Evolutionary conservation across 2,888 invertebrate genomes (phyloP), one percentile per base, ranked within the genome.

Genomic region (Eristalis arbustorum): DNA sequence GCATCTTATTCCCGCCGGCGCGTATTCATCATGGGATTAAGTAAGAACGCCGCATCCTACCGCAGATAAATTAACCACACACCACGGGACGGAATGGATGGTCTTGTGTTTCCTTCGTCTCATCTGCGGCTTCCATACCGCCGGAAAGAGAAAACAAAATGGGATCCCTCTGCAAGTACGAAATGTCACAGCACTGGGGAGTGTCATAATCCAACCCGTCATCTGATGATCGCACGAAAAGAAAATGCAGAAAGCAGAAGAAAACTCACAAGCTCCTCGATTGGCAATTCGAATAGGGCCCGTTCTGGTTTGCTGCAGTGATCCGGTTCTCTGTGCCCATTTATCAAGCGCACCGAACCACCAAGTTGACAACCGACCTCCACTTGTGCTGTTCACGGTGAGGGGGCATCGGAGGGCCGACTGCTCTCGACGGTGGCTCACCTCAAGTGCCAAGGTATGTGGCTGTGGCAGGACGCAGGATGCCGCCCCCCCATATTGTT

Each of bases 41-140:
- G 71, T 69, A 72, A 78, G 71, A 49, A 49, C 49, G 18, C 82
- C 76, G 63, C 71, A 74, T 23, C 40, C 76, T 56, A 56, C 69
- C 66, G 56, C 78, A 67, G 63, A 87, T 87, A 82, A 87, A 82
- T 82, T 87, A 73, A 78, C 78, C 40, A 37, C 42, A 69, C 75
- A 72, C 67, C 72, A 68, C n/a, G n/a, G n/a, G n/a, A n/a, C n/a
- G n/a, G n/a, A n/a, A n/a, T n/a, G n/a, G n/a, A n/a, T n/a, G n/a
- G 14, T 61, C n/a, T 11, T 8, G 18, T 10, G 34, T 37, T 37
- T 37, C 34, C 34, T 31, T 31, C 3, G 31, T 31, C 31, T 37
- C 34, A 11, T 37, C 34, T 37, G 34, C 34, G 34, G 34, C 11
- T 11, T 37, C 4, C 34, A 3, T 37, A 37, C 11, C 11, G 34